phyloP scores from a whole-genome alignment of 2,797 vertebrate genomes.

The Telmatherina bonti region DNA sequence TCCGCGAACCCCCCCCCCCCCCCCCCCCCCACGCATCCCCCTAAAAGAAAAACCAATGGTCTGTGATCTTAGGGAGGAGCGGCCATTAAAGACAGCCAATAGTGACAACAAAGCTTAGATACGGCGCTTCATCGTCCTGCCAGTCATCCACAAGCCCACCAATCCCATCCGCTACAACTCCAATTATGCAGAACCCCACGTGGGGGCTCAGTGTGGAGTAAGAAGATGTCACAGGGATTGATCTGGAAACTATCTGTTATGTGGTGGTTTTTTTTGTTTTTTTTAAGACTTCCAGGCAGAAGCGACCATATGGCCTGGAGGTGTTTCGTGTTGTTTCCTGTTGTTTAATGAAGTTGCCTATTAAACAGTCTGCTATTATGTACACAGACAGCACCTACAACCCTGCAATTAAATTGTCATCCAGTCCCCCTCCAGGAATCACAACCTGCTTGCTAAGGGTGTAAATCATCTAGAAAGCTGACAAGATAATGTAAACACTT shows the following conservation, averaged over 20 bases:
- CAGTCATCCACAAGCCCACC: slow-evolving; percentile 83
- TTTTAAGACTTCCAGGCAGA: slow-evolving; percentile 45
- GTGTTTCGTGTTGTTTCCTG: slow-evolving; percentile 33
- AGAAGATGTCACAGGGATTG: slow-evolving; percentile 70
- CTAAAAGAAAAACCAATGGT: slow-evolving; percentile 57
- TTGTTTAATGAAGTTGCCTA: slow-evolving; percentile 55
- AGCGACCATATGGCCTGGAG: slow-evolving; percentile 46
- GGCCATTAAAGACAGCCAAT: slow-evolving; percentile 83
- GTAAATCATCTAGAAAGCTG: slow-evolving; percentile 3
- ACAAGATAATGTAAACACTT: background rate
- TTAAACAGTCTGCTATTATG: slow-evolving; percentile 46
- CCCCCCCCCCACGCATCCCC: slow-evolving; percentile 36
- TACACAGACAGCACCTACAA: slow-evolving; percentile 48
- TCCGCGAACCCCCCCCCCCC: slow-evolving; percentile 54
- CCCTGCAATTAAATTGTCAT: slow-evolving; percentile 57
- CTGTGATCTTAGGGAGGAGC: slow-evolving; percentile 71
- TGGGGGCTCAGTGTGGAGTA: slow-evolving; percentile 78
- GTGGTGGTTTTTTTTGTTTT: slow-evolving; percentile 45
- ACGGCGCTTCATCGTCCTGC: slow-evolving; percentile 74
- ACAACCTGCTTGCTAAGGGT: slow-evolving; percentile 6
- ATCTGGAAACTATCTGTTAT: slow-evolving; percentile 73
- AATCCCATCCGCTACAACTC: slow-evolving; percentile 75
- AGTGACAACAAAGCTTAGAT: slow-evolving; percentile 56
- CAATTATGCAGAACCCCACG: slow-evolving; percentile 81
- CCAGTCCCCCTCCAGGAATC: slow-evolving; percentile 4